phyloP scores from a whole-genome alignment of 2,797 vertebrate species.

The Champsocephalus esox region DNA sequence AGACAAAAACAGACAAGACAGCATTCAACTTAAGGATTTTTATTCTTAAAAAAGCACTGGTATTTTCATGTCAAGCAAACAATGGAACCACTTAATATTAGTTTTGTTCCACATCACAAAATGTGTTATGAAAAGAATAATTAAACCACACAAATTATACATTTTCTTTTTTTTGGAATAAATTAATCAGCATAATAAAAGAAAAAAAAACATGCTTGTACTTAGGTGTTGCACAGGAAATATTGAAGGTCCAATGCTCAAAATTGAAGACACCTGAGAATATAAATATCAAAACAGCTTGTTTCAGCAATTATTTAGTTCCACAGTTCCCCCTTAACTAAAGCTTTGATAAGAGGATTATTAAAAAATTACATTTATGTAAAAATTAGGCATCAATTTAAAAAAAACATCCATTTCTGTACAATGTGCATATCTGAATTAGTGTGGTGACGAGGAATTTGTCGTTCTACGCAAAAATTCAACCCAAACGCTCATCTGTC shows the following conservation, averaged over 20 bases:
- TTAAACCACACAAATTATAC: slow-evolving; percentile 85
- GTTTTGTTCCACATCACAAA: slow-evolving; percentile 83
- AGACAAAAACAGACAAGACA: not conserved
- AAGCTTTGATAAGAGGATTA: slow-evolving; percentile 75
- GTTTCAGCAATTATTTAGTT: slow-evolving; percentile 80
- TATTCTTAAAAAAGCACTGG: slow-evolving; percentile 83
- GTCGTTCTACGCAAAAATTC: slow-evolving; percentile 32
- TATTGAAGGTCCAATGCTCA: slow-evolving; percentile 78
- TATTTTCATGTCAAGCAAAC: slow-evolving; percentile 84
- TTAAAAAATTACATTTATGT: slow-evolving; percentile 73
- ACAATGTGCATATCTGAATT: slow-evolving; percentile 84
- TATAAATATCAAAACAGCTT: slow-evolving; percentile 85
- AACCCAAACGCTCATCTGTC: slow-evolving; percentile 47
- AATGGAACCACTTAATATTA: slow-evolving; percentile 80
- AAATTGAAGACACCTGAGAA: slow-evolving; percentile 86
- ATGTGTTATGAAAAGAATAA: slow-evolving; percentile 81
- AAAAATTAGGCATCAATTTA: slow-evolving; percentile 77
- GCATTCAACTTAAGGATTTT: slow-evolving; percentile 66
- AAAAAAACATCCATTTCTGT: slow-evolving; percentile 74
- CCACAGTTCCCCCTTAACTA: slow-evolving; percentile 75
- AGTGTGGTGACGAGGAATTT: slow-evolving; percentile 68
- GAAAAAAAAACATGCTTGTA: slow-evolving; percentile 79
- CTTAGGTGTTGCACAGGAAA: slow-evolving; percentile 78
- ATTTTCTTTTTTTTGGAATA: slow-evolving; percentile 78
- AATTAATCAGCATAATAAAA: slow-evolving; percentile 85